Base-by-base conservation (phyloP, 2,888 invertebrate genomes). In the Magallana nippona region DNA sequence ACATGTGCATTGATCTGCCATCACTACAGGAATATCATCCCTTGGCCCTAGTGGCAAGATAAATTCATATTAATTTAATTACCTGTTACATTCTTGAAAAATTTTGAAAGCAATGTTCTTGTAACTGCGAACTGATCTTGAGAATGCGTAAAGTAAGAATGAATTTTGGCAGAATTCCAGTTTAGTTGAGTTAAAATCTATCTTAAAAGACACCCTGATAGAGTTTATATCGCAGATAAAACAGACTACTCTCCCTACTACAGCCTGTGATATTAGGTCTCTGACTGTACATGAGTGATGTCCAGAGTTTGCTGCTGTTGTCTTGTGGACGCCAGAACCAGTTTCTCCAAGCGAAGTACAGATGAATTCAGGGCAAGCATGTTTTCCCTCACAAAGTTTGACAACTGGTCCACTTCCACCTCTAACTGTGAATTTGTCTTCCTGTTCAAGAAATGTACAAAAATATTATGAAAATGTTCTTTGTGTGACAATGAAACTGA, bases 401-500 rank as follows among this genome's bases (percentile, higher is more conserved):
- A 71, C 27, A 71, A 71, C 71, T 71, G 71, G 71, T 71, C 71
- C 27, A 71, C 13, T 27, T 71, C 71, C 15, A 71, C 27, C 71
- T 71, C 71, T 32, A 71, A 71, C 32, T 71, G 71, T 0, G 71
- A 27, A 15, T 71, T 32, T 3, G 71, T 32, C 32, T 71, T 71
- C 71, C 71, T 71, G 27, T 71, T 15, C 13, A 71, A 22, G 15
- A 32, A 71, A 32, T 60, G n/a, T n/a, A 60, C n/a, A 15, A 60
- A 60, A n/a, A 17, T 15, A 60, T 1, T 60, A n/a, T 60, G n/a
- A 60, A n/a, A n/a, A n/a, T 60, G n/a, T 60, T 44, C 44, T 44
- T 8, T 44, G 44, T 44, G 44, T 44, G 44, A 44, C 44, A 44
- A 44, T 44, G 44, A 44, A 44, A 44, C 44, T 44, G 44, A 44